Evolutionary conservation across 37 sponge, comb jelly and placozoan species (phyloP).

Genomic region (Ianthella basta): DNA sequence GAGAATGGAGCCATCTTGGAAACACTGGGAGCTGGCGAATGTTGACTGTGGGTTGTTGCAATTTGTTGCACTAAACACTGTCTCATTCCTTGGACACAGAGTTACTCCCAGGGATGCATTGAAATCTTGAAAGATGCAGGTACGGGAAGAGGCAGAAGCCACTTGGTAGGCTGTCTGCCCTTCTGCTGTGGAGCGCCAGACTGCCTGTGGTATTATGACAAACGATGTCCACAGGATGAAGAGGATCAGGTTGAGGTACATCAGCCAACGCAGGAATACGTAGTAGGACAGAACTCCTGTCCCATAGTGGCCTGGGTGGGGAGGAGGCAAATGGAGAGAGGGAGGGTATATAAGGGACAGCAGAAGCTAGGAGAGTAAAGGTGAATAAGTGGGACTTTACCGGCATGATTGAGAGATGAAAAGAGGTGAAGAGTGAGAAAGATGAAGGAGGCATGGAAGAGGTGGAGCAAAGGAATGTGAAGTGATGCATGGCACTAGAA

Average conservation of each 20-base stretch:
- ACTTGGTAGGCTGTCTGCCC: background rate
- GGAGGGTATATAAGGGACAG: background rate
- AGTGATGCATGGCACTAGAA: no score
- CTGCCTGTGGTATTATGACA: constrained; percentile 74
- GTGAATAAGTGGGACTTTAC: no score
- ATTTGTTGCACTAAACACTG: background rate
- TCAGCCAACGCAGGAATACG: constrained; percentile 89
- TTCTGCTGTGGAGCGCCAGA: constrained; percentile 1
- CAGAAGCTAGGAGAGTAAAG: background rate
- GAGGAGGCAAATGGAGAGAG: background rate
- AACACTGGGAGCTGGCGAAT: background rate
- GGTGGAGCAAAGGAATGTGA: no score
- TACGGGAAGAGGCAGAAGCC: background rate
- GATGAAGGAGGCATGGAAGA: no score
- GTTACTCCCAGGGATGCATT: background rate
- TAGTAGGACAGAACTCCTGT: constrained; percentile 91
- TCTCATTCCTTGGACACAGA: background rate
- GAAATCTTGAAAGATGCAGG: background rate
- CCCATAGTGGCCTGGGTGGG: constrained; percentile 80
- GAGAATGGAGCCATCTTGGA: background rate
- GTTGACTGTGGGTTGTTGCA: background rate
- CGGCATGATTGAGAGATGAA: no score
- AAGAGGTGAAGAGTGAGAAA: no score
- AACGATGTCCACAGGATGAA: constrained; percentile 68
- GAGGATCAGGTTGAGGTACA: constrained; percentile 81